These are phyloP conservation scores for Caenorhabditis imperialis DNA, from an alignment of 2,888 invertebrate genomes.

Conservation along the genomic window DNA sequence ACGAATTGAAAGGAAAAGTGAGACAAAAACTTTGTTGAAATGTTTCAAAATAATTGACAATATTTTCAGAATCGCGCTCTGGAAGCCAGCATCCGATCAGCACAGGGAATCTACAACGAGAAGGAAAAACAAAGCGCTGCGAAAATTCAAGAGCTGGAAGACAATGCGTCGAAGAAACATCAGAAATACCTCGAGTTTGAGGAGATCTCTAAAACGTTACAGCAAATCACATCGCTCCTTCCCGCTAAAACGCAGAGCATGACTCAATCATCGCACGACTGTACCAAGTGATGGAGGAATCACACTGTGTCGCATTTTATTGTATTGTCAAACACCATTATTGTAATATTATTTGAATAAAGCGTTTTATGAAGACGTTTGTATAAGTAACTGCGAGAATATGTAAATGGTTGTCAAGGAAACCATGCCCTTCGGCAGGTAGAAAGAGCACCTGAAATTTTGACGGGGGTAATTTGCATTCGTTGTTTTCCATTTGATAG, in stretches of 20 bases:
- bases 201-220: conserved; percentile 47
- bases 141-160: conserved; percentile 34
- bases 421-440: too few species aligned
- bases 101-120: conserved; percentile 30
- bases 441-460: too few species aligned
- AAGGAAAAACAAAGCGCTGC: conserved; percentile 22
- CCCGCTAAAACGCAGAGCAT: conserved; percentile 39
- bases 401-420: too few species aligned
- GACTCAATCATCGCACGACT: conserved; percentile 28
- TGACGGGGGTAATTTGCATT: too few species aligned
- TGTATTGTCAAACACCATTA: neutral
- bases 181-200: conserved; percentile 52
- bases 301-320: conserved; percentile 1
- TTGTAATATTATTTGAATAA: too few species aligned
- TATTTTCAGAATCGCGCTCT: conserved; percentile 35
- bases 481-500: too few species aligned
- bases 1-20: conserved; percentile 63
- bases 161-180: conserved; percentile 39
- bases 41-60: neutral
- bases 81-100: conserved; percentile 36
- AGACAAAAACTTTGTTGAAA: neutral
- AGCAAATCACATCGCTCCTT: conserved; percentile 43
- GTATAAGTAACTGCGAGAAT: too few species aligned
- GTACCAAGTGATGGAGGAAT: conserved; percentile 5
- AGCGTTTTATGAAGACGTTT: too few species aligned